Evolutionary conservation across 1,140 invertebrate species (phyloP), one percentile per base, ranked within the genome.

Genomic region (Tribolium madens): DNA sequence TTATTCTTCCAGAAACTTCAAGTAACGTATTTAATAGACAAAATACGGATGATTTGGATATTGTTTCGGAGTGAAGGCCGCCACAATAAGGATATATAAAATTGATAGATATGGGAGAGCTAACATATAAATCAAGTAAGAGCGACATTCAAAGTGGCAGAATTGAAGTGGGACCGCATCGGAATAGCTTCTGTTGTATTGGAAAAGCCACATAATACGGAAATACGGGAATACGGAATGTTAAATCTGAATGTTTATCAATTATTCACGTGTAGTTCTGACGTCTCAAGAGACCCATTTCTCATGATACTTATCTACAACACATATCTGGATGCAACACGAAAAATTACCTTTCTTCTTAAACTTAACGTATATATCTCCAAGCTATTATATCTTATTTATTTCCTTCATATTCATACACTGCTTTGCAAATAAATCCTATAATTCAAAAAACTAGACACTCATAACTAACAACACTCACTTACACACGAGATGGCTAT

Each of bases 231-330:
- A 80, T 80, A 80, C 69, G 76, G 73, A 80, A 80, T 78, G 79
- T 80, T 77, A 79, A 80, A 78, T 78, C 76, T 78, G 76, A 80
- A 78, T 78, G 79, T 75, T 80, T 76, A 80, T 80, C 79, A 80
- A 80, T 80, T 80, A 80, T 80, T 80, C 76, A 80, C 73, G 42
- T 64, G 77, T 46, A 76, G 69, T 72, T 78, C 74, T 78, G 76
- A 33, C 60, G 77, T 78, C 78, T 75, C 78, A 60, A 26, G 75
- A 68, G 78, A 76, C 50, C 72, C 72, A 68, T 79, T 79, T 77
- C 78, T 79, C 78, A 72, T 76, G 69, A 26, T 60, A 73, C 73
- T 77, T 79, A 77, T 79, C 76, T 79, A 75, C 68, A 76, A 68
- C 76, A 76, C 73, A 77, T 75, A 77, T 77, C 78, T 78, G 50